These are phyloP conservation scores for Ailuropoda melanoleuca DNA, from an alignment of 2,113 vertebrate species.

Conservation along the genomic window DNA sequence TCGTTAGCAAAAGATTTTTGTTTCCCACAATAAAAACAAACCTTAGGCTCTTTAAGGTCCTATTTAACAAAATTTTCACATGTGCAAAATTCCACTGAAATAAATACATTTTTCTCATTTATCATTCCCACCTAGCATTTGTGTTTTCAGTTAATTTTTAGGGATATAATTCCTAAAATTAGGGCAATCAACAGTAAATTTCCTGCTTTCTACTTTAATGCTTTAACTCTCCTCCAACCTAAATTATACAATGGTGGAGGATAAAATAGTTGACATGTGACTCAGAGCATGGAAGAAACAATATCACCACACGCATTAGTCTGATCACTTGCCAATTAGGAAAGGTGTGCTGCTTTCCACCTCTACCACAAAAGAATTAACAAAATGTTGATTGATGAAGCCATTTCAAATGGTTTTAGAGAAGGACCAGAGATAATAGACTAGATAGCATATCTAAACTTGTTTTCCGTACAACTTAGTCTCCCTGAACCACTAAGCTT, in stretches of 20 bases:
- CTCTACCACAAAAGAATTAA: conserved; percentile 68
- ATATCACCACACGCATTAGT: conserved; percentile 66
- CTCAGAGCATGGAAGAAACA: conserved; percentile 80
- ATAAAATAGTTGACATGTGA: conserved; percentile 70
- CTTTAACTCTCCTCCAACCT: conserved; percentile 42
- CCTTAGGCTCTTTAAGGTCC: conserved; percentile 24
- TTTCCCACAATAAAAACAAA: conserved; percentile 64
- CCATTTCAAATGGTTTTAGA: conserved; percentile 79
- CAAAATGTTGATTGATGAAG: conserved; percentile 43
- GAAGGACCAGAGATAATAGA: conserved; percentile 68
- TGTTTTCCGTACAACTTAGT: conserved; percentile 58
- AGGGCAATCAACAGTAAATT: conserved; percentile 37
- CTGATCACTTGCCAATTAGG: conserved; percentile 5
- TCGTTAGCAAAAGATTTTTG: conserved; percentile 18
- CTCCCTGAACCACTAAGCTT: conserved; percentile 59
- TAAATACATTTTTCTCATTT: conserved; percentile 65
- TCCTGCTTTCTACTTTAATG: conserved; percentile 51
- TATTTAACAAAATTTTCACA: conserved; percentile 62
- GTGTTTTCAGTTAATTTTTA: conserved; percentile 58
- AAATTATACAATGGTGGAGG: conserved; percentile 32
- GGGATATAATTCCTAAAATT: conserved; percentile 54
- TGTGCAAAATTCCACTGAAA: conserved; percentile 70
- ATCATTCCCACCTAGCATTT: conserved; percentile 53
- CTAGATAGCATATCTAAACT: conserved; percentile 82
- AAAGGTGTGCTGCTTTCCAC: conserved; percentile 66